Percentiles rank a stretch among this genome's conserved stretches.
Conservation (phyloP, 2,113 vertebrate species). For the Oreochromis niloticus region DNA sequence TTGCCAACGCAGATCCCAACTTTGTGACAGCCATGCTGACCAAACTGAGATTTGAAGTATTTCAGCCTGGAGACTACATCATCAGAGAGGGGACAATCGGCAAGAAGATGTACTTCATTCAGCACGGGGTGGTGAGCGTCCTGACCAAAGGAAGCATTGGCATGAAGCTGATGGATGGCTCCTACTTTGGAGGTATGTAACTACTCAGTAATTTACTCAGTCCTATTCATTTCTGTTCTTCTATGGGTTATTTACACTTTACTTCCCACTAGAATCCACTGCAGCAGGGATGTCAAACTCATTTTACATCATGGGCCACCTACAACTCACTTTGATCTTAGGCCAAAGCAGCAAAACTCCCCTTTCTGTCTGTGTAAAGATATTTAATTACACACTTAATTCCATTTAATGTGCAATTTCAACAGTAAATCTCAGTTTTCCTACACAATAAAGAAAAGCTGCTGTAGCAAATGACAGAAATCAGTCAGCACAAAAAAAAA, state of each 20-base stretch:
- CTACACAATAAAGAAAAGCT: neutral
- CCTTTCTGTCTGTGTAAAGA: neutral
- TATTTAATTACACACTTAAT: neutral
- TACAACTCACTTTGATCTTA: neutral
- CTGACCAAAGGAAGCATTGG: conserved; percentile 86
- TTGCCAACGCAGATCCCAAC: conserved; percentile 95
- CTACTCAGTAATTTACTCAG: rapidly evolving
- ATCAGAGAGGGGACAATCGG: conserved; percentile 93
- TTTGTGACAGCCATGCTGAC: conserved; percentile 97
- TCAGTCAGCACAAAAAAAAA: neutral
- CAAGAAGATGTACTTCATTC: conserved; percentile 99
- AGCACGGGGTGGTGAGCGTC: conserved; percentile 86
- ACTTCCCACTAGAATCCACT: neutral
- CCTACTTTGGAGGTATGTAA: conserved; percentile 90
- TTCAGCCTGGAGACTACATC: conserved; percentile 92
- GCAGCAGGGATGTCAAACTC: neutral
- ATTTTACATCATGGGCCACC: neutral
- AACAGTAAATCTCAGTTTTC: neutral
- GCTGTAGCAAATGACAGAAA: neutral
- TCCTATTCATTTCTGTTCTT: neutral
- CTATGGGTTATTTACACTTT: neutral
- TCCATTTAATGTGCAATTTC: rapidly evolving
- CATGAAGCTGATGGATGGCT: conserved; percentile 93
- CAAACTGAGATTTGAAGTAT: conserved; percentile 95
- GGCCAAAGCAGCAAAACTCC: neutral